Conservation (phyloP, 2,113 vertebrate genomes). For the Cebidichthys violaceus region DNA sequence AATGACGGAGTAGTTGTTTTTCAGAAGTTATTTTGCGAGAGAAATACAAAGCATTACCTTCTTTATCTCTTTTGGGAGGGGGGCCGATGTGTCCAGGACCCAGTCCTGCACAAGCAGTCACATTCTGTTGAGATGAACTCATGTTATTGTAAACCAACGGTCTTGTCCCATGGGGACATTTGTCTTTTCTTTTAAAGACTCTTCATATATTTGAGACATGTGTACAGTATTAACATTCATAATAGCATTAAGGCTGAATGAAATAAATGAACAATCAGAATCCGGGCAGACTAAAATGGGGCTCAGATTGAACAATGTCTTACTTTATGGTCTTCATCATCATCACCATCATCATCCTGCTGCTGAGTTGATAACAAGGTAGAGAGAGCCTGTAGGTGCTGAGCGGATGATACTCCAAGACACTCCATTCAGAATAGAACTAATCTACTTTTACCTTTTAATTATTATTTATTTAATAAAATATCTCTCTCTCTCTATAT, state of each 20-base stretch:
- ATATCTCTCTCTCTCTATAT: too few species aligned
- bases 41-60: constrained; percentile 71
- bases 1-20: background rate
- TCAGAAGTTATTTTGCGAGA: background rate
- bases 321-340: constrained; percentile 70
- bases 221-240: background rate
- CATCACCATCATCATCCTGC: constrained; percentile 66
- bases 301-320: constrained; percentile 2
- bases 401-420: constrained; percentile 67
- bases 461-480: too few species aligned
- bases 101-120: constrained; percentile 52
- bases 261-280: background rate
- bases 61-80: constrained; percentile 35
- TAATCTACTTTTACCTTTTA: background rate
- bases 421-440: constrained; percentile 69
- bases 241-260: rapidly evolving
- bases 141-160: background rate
- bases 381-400: constrained; percentile 84
- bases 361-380: constrained; percentile 77
- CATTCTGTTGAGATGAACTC: constrained; percentile 52
- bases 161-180: too few species aligned
- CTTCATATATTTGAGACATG: background rate
- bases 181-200: background rate
- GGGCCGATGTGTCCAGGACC: constrained; percentile 86
- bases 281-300: background rate